Conservation (phyloP, 2,113 vertebrate species). For the Epinephelus moara region DNA sequence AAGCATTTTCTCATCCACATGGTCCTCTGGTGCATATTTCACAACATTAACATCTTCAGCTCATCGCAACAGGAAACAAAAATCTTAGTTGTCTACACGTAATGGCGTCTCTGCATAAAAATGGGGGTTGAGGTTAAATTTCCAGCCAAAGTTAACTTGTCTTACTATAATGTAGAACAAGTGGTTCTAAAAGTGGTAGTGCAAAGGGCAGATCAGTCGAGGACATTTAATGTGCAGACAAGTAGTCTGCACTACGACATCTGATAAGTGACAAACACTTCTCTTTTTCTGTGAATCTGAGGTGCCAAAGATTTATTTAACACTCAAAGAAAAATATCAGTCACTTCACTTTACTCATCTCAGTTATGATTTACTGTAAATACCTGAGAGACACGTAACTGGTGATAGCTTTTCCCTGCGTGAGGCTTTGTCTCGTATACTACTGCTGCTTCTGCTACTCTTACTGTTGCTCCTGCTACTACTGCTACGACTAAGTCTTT, state of each 20-base stretch:
- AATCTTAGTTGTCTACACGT: background rate
- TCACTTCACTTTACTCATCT: background rate
- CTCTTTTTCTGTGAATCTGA: constrained; percentile 48
- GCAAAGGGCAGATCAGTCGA: background rate
- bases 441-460: too few species aligned
- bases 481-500: background rate
- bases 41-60: background rate
- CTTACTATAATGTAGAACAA: background rate
- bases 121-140: background rate
- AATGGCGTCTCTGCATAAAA: constrained; percentile 33
- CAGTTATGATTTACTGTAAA: background rate
- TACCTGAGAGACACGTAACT: background rate
- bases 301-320: constrained; percentile 42
- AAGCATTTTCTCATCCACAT: background rate
- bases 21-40: background rate
- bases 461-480: background rate
- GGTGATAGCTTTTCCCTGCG: background rate
- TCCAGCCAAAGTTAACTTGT: background rate
- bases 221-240: background rate
- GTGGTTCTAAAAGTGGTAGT: background rate
- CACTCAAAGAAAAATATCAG: background rate
- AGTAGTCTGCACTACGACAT: background rate
- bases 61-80: constrained; percentile 51
- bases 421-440: background rate
- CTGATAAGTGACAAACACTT: constrained; percentile 36